Conservation (phyloP, 2,888 invertebrate genomes). For the Chaitophorus viminalis region DNA sequence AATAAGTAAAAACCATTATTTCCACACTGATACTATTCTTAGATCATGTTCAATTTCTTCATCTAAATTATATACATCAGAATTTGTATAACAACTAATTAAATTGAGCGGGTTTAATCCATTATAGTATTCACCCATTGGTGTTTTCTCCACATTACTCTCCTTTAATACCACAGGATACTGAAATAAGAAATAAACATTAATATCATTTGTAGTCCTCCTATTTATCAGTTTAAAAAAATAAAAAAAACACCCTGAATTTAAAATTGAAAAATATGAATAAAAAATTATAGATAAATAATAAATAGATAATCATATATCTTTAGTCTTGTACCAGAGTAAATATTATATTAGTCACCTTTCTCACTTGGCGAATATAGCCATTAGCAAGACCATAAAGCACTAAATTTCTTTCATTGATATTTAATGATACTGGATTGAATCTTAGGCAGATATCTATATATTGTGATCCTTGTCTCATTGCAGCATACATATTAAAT, state of each 20-base stretch:
- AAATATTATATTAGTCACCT: conserved; percentile 69
- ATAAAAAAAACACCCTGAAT: too few species aligned
- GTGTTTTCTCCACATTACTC: conserved; percentile 61
- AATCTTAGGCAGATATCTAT: conserved; percentile 79
- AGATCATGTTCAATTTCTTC: conserved; percentile 86
- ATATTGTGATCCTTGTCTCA: conserved; percentile 81
- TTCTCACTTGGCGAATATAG: conserved; percentile 82
- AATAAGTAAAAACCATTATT: conserved; percentile 68
- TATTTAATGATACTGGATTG: conserved; percentile 79
- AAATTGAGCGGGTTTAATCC: conserved; percentile 87
- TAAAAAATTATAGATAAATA: neutral
- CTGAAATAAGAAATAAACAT: conserved; percentile 66
- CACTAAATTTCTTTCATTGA: conserved; percentile 84
- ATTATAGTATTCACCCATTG: conserved; percentile 73
- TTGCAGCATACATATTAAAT: conserved; percentile 79
- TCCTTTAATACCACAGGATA: conserved; percentile 69
- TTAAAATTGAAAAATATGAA: neutral
- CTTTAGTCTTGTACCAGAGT: neutral
- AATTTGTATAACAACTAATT: conserved; percentile 86
- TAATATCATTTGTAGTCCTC: neutral
- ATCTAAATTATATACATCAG: conserved; percentile 80
- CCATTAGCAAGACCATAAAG: conserved; percentile 89
- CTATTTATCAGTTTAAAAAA: neutral
- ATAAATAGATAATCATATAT: neutral
- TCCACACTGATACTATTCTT: conserved; percentile 83